phyloP scores from a whole-genome alignment of 1,140 invertebrate genomes.

The Drosophila kikkawai region DNA sequence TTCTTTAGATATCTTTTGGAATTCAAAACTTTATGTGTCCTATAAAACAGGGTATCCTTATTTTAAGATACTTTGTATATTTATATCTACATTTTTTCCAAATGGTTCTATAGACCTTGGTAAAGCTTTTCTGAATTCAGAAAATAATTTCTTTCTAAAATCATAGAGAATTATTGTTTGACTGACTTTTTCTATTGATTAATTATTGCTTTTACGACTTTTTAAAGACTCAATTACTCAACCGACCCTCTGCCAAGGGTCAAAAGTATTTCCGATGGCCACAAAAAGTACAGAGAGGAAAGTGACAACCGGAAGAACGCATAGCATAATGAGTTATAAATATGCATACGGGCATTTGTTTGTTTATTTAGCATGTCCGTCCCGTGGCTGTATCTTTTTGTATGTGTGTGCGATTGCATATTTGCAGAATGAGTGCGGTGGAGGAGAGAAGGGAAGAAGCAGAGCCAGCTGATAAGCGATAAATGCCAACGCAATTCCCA shows the following conservation, averaged over 20 bases:
- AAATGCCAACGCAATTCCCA: conserved; percentile 19
- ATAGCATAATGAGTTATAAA: conserved; percentile 65
- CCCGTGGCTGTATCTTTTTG: neutral
- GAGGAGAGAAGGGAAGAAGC: neutral
- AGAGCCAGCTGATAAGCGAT: conserved; percentile 31
- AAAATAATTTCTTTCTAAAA: neutral
- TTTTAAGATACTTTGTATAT: neutral
- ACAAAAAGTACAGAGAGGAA: neutral
- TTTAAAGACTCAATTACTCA: neutral
- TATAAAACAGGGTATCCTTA: neutral
- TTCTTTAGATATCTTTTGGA: neutral
- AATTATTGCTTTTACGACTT: neutral
- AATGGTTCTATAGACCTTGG: too few relatives aligned
- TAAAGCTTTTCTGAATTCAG: too few relatives aligned
- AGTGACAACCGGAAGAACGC: conserved; percentile 53
- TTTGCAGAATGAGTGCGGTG: neutral
- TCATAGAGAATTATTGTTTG: neutral
- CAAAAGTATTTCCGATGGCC: conserved; percentile 21
- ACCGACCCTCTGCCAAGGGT: conserved; percentile 13
- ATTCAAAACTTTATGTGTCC: too few relatives aligned
- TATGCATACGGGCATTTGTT: conserved; percentile 28
- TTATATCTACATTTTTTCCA: neutral
- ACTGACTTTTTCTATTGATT: neutral
- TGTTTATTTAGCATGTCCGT: conserved; percentile 18
- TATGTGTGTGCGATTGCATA: conserved; percentile 5